Evolutionary conservation across 2,888 invertebrate genomes (phyloP).

Genomic region (Cerastis leucographa): DNA sequence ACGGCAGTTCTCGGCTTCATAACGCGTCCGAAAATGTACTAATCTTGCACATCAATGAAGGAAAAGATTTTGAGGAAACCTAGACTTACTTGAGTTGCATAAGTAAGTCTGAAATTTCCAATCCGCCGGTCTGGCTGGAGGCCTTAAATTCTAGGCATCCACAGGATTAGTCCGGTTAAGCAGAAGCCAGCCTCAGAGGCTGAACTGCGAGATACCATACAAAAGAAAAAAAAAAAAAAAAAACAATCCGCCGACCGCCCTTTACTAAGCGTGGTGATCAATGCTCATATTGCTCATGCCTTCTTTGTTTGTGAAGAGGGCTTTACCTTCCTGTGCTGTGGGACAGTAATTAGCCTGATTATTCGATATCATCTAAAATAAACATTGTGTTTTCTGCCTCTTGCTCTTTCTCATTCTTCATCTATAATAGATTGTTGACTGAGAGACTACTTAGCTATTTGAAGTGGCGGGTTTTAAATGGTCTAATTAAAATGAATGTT

Average conservation of each 20-base stretch:
- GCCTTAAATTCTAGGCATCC: no score
- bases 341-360: background rate
- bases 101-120: no score
- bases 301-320: background rate
- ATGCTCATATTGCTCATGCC: background rate
- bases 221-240: no score
- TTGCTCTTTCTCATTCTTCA: background rate
- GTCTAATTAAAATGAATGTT: slow-evolving; percentile 23
- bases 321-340: background rate
- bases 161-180: no score
- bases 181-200: no score
- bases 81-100: no score
- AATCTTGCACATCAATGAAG: no score
- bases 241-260: background rate
- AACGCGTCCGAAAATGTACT: no score
- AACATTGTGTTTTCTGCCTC: background rate
- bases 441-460: slow-evolving; percentile 4
- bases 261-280: background rate
- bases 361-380: background rate
- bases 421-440: background rate
- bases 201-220: no score
- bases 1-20: no score
- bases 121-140: no score
- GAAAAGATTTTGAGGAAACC: no score
- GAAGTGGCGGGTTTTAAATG: slow-evolving; percentile 4